Base-by-base conservation (phyloP, 2,113 vertebrate species). In the Zapornia atra region DNA sequence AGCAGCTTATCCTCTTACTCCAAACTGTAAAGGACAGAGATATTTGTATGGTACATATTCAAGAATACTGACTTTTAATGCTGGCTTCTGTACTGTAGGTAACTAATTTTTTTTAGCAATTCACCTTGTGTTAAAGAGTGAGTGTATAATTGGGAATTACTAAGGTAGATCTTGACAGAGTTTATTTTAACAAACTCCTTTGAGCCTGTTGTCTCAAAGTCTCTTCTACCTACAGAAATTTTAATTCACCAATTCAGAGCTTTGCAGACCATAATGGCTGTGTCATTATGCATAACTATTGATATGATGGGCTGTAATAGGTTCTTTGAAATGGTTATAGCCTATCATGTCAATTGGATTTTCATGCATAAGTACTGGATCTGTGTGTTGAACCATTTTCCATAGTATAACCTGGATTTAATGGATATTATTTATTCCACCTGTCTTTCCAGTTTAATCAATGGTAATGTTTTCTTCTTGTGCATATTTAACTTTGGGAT, bases 181-280 rank as follows among this genome's bases (percentile, higher is more conserved):
- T 96, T 94, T 93, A 73, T 61, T 77, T 14, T 53, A 86, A 64
- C 48, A 85, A 46, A 65, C 79, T 97, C 84, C 91, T 97, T 75
- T 64, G 44, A 94, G 91, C 24, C 60, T 88, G 13, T 65, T 81
- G 77, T 22, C 12, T 91, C 66, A 66, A 87, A 85, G 51, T 70
- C 72, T 93, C 18, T 68, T 96, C 90, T 88, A 77, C 66, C 59
- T 56, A 71, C 38, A 82, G 56, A 94, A 86, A 89, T 88, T 86
- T 84, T 90, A 69, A 92, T 95, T 96, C 71, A 51, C 63, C 71
- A 46, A 48, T 90, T 63, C 64, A 80, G 57, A 81, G 96, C 82
- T 76, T 59, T 86, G 10, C 65, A 61, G 69, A 70, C 68, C 42
- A 6, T 94, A 94, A 94, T 82, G 66, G 17, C 68, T 68, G 53